Base-by-base conservation (phyloP, 1,140 invertebrate genomes). In the Pseudomyrmex gracilis region DNA sequence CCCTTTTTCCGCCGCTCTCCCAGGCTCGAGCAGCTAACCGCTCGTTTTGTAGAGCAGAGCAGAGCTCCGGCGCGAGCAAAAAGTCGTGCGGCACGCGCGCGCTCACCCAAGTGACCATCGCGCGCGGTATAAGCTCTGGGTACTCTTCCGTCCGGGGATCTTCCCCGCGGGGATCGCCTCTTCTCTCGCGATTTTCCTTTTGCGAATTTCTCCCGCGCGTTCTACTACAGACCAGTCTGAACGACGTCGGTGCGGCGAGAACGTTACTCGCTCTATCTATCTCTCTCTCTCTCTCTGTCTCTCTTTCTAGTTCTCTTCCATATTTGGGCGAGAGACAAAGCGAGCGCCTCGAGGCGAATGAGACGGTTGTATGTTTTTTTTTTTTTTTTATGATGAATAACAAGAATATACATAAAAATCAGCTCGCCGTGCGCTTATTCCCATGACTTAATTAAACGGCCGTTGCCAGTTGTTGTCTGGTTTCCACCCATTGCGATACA, bases 181-280 rank as follows among this genome's bases (percentile, higher is more conserved):
- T 80, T 58, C 17, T 58, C 17, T 45, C 60, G 76, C 60, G 76
- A 82, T 80, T 87, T 88, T 88, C 87, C 87, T 88, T 87, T 87
- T 85, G 76, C 77, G 49, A 77, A 85, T 88, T 88, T 88, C 87
- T 78, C 86, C 71, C 70, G 15, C 58, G 43, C 24, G 9, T 53
- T 55, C 53, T 0, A 34, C 15, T n/a, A 61, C 9, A 64, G 74
- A 88, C 84, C 73, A 20, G 84, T 85, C 61, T 70, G 82, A 43
- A 34, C 34, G 34, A 34, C 34, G 5, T 34, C 71, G 49, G 47
- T 55, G 13, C 10, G 57, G 61, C 20, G 4, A 58, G n/a, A n/a
- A 47, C 10, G 17, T 4, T 9, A 4, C 4, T 55, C 49, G 22
- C 61, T 49, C n/a, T n/a, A n/a, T n/a, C n/a, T n/a, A n/a, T n/a